These are phyloP conservation scores for Danionella cerebrum DNA, from an alignment of 2,113 vertebrate species.

Conservation along the genomic window DNA sequence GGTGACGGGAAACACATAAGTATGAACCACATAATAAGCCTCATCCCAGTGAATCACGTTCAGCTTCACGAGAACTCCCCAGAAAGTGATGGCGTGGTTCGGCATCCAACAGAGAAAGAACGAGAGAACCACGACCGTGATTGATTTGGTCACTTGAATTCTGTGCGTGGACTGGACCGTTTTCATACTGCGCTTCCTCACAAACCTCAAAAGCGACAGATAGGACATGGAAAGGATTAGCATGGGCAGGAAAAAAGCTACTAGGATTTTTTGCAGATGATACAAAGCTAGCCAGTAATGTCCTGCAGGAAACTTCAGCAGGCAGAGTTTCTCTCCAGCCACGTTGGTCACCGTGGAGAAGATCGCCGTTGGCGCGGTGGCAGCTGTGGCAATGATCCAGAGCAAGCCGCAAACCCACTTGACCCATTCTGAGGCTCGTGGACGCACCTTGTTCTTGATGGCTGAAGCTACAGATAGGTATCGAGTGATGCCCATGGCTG, in stretches of 20 bases:
- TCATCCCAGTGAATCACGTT: slow-evolving; percentile 37
- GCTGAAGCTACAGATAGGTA: slow-evolving; percentile 38
- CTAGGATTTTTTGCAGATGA: slow-evolving; percentile 38
- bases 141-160: slow-evolving; percentile 36
- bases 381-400: slow-evolving; percentile 32
- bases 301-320: slow-evolving; percentile 41
- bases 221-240: slow-evolving; percentile 37
- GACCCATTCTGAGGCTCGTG: slow-evolving; percentile 12
- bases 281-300: slow-evolving; percentile 42
- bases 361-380: slow-evolving; percentile 36
- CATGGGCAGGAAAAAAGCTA: slow-evolving; percentile 43
- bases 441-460: slow-evolving; percentile 9
- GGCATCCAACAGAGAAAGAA: slow-evolving; percentile 53
- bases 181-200: slow-evolving; percentile 15
- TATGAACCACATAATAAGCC: slow-evolving; percentile 42
- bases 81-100: slow-evolving; percentile 44
- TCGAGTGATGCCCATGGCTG: slow-evolving; percentile 41
- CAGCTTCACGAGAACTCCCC: slow-evolving; percentile 44
- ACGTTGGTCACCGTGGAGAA: slow-evolving; percentile 38
- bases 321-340: slow-evolving; percentile 42
- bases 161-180: neutral
- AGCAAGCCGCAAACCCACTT: slow-evolving; percentile 16
- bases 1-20: slow-evolving; percentile 40
- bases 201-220: slow-evolving; percentile 39
- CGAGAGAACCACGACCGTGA: slow-evolving; percentile 39